Evolutionary conservation across 92 coral and sea anemone genomes (phyloP), one percentile per base, ranked within the genome.

Genomic region (Meandrina meandrites): DNA sequence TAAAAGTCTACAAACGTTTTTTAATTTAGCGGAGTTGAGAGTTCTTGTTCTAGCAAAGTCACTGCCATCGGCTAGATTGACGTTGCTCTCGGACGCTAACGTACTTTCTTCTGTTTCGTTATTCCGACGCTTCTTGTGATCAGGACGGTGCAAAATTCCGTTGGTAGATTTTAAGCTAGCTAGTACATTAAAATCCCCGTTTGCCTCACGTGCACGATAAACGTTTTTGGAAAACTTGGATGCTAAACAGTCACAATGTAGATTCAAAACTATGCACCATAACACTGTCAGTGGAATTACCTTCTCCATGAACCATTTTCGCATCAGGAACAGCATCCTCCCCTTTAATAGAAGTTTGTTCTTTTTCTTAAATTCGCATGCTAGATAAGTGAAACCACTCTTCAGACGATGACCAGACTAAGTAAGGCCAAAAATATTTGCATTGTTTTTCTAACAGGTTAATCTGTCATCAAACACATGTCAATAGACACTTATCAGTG

Each of bases 1-100:
- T 51, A 83, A 83, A 12, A 83, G 69, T 53, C 14, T 83, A 27
- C 80, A 72, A 83, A 75, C 87, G 28, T 13, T 73, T 50, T 83
- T 72, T 10, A 83, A 36, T 54, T 83, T 83, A 31, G 17, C 21
- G 30, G 53, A 17, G 35, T 64, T 64, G 31, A 54, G 51, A 30
- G 28, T 83, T 75, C 87, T 83, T 71, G 70, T 8, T n/a, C n/a
- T n/a, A n/a, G n/a, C n/a, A 50, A 47, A 24, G n/a, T n/a, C 85
- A 81, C 8, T 28, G 16, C 72, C 54, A 11, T 32, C 58, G 9
- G 27, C 0, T 14, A 12, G 78, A 40, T 42, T 28, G n/a, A n/a
- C n/a, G 42, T 7, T 27, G 19, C 57, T 64, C 37, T 24, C 5
- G 24, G 51, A 17, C 42, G 48, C 48, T 37, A 36, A 35, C 6